Percentiles rank a stretch among this genome's conserved stretches.
These are phyloP conservation scores for Drosophila kurseongensis DNA, from an alignment of 1,140 invertebrate species.

Conservation along the genomic window DNA sequence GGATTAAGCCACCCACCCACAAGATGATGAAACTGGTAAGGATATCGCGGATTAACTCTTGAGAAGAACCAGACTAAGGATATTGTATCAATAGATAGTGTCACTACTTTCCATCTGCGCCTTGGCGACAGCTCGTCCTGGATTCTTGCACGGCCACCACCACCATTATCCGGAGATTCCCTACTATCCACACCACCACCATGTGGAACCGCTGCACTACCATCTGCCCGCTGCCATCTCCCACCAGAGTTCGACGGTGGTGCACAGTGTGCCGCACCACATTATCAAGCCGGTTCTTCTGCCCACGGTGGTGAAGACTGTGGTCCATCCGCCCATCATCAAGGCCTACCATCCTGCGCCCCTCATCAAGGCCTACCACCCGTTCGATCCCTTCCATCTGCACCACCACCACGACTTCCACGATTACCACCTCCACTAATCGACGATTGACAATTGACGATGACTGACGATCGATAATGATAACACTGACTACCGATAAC, in stretches of 20 bases:
- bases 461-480: slow-evolving; percentile 35
- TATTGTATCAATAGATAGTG: slow-evolving; percentile 37
- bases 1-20: slow-evolving; percentile 35
- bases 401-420: slow-evolving; percentile 77
- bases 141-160: slow-evolving; percentile 75
- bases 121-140: slow-evolving; percentile 69
- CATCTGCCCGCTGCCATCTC: slow-evolving; percentile 85
- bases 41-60: background rate
- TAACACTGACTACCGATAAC: slow-evolving; percentile 23
- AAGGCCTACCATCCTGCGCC: slow-evolving; percentile 79
- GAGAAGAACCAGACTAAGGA: background rate
- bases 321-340: slow-evolving; percentile 75
- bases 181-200: slow-evolving; percentile 51
- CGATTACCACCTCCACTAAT: slow-evolving; percentile 66
- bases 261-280: slow-evolving; percentile 77
- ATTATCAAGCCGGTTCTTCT: slow-evolving; percentile 78
- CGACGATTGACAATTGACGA: slow-evolving; percentile 5
- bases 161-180: slow-evolving; percentile 77
- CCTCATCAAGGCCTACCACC: slow-evolving; percentile 70
- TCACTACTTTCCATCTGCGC: slow-evolving; percentile 57
- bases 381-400: slow-evolving; percentile 73
- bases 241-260: slow-evolving; percentile 85
- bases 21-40: slow-evolving; percentile 80
- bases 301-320: slow-evolving; percentile 72
- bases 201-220: slow-evolving; percentile 75